Conservation (phyloP, 2,888 invertebrate species). For the Sesia bembeciformis region DNA sequence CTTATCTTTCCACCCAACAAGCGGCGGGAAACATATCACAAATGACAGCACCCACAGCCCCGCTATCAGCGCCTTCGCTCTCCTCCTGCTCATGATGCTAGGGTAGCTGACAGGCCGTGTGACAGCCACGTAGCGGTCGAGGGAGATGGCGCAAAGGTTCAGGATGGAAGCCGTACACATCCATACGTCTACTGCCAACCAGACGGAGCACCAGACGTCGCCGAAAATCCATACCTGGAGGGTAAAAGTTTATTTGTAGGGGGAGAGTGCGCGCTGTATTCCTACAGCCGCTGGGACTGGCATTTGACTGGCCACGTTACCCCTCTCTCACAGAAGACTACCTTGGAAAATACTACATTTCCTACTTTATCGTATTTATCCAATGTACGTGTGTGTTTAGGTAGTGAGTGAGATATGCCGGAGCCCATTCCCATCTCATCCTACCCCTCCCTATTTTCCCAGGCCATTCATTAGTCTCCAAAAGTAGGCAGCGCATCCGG, state of each 20-base stretch:
- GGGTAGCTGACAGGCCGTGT: constrained; percentile 97
- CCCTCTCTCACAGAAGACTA: too few relatives aligned
- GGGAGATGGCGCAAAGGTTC: constrained; percentile 95
- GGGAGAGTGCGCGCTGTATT: too few relatives aligned
- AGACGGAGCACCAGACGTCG: constrained; percentile 95
- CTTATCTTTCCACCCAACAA: constrained; percentile 92
- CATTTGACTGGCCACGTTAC: too few relatives aligned
- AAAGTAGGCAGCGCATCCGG: too few relatives aligned
- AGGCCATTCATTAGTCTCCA: too few relatives aligned
- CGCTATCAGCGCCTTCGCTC: constrained; percentile 90
- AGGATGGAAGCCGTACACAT: constrained; percentile 98
- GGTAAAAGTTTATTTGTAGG: neutral
- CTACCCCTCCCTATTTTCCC: too few relatives aligned
- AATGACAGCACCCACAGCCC: constrained; percentile 97
- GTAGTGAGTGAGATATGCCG: too few relatives aligned
- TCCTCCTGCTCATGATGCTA: constrained; percentile 88
- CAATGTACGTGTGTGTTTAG: too few relatives aligned
- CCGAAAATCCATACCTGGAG: constrained; percentile 96
- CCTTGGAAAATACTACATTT: too few relatives aligned
- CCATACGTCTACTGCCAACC: constrained; percentile 98
- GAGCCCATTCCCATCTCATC: too few relatives aligned
- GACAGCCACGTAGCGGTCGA: constrained; percentile 97
- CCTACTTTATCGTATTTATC: too few relatives aligned
- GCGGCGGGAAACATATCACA: constrained; percentile 96
- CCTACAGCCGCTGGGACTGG: too few relatives aligned